A percentile compares a stretch with the other conserved stretches of the same genome.
phyloP scores from a whole-genome alignment of 2,113 vertebrate genomes.

The Heterotilapia buettikoferi region DNA sequence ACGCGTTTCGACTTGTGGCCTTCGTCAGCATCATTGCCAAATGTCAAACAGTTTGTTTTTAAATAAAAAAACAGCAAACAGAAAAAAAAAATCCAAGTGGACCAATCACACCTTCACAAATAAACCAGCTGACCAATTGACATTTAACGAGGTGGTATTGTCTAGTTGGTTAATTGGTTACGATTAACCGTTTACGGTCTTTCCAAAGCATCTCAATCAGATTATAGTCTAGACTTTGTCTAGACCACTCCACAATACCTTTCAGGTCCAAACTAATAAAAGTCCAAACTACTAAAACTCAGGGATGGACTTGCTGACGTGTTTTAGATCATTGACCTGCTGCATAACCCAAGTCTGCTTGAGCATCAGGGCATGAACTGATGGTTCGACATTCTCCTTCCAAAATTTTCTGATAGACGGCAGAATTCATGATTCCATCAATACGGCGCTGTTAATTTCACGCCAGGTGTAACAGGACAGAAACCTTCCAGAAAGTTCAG shows the following conservation, averaged over 20 bases:
- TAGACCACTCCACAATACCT: not conserved
- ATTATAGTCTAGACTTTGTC: not conserved
- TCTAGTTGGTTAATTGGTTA: not conserved
- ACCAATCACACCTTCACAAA: not conserved
- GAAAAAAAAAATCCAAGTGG: not conserved
- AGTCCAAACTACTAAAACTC: not conserved
- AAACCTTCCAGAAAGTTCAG: not conserved
- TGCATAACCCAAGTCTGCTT: not conserved
- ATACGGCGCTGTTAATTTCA: not conserved
- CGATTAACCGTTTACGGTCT: not conserved
- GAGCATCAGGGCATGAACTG: not conserved
- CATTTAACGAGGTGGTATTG: not conserved
- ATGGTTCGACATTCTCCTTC: not conserved
- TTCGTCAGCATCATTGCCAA: not conserved
- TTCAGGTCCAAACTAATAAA: not conserved
- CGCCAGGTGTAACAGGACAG: not conserved
- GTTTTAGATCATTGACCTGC: not conserved
- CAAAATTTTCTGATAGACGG: not conserved
- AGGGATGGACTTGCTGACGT: not conserved
- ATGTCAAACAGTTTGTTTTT: not conserved
- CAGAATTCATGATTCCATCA: not conserved
- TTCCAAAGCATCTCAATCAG: not conserved
- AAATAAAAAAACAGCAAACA: not conserved
- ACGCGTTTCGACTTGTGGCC: not conserved
- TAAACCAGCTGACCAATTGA: not conserved